phyloP scores from a whole-genome alignment of 2,113 vertebrate species.

The Rana temporaria region DNA sequence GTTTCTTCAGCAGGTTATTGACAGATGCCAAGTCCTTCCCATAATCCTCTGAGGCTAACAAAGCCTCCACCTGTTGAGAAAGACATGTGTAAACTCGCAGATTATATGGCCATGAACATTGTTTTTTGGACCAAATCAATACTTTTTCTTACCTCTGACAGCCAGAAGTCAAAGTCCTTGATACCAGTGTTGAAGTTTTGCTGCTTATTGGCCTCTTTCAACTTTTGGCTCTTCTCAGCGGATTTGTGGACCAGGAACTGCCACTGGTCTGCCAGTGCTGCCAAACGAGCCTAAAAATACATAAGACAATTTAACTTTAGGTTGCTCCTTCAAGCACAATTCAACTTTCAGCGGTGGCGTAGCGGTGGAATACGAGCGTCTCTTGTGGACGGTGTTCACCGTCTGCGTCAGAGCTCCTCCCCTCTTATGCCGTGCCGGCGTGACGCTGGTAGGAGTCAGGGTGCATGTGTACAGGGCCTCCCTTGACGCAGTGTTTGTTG shows the following conservation, averaged over 20 bases:
- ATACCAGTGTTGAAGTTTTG: slow-evolving; percentile 99
- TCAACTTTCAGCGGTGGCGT: no score
- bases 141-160: slow-evolving; percentile 86
- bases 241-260: slow-evolving; percentile 97
- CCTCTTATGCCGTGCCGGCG: no score
- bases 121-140: background rate
- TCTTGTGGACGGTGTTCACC: no score
- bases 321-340: no score
- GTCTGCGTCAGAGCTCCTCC: no score
- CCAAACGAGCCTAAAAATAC: slow-evolving; percentile 80
- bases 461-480: no score
- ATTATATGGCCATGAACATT: background rate
- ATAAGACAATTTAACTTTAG: no score
- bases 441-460: no score
- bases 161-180: slow-evolving; percentile 99
- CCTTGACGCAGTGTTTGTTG: no score
- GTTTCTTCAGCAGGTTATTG: slow-evolving; percentile 97
- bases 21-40: slow-evolving; percentile 97
- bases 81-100: background rate
- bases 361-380: no score
- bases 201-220: slow-evolving; percentile 97
- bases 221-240: slow-evolving; percentile 97
- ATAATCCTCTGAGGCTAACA: slow-evolving; percentile 97
- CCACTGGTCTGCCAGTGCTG: slow-evolving; percentile 95
- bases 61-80: slow-evolving; percentile 87